Evolutionary conservation across 1,140 invertebrate species (phyloP).

Genomic region (Druon quercuslanigerum): DNA sequence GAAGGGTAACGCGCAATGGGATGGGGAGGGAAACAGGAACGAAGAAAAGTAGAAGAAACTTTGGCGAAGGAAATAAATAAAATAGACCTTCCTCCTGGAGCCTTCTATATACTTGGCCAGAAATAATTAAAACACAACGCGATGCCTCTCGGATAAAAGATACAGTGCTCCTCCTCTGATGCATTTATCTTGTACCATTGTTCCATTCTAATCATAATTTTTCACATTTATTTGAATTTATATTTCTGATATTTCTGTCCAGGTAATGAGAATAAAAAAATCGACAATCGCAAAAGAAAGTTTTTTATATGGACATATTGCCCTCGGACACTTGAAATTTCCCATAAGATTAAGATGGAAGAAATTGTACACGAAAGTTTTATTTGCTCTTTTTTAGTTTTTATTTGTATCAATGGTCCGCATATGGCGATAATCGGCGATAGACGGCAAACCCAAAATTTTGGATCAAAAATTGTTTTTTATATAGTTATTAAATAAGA

Average conservation of each 20-base stretch:
- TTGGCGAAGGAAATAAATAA: slow-evolving; percentile 24
- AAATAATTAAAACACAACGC: slow-evolving; percentile 23
- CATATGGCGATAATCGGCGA: too few relatives aligned
- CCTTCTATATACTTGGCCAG: background rate
- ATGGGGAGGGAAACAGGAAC: background rate
- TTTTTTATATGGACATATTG: too few relatives aligned
- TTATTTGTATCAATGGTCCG: too few relatives aligned
- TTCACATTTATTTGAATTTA: background rate
- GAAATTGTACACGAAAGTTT: too few relatives aligned
- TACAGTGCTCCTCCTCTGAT: background rate
- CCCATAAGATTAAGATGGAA: too few relatives aligned
- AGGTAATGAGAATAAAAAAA: too few relatives aligned
- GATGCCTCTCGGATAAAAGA: background rate
- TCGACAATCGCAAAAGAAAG: too few relatives aligned
- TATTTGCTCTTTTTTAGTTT: too few relatives aligned
- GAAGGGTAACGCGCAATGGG: background rate
- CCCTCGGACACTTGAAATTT: too few relatives aligned
- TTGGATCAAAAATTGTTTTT: too few relatives aligned
- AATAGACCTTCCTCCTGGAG: background rate
- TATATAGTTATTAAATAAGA: too few relatives aligned
- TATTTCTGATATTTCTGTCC: background rate
- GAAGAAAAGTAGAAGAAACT: slow-evolving; percentile 8
- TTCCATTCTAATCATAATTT: background rate
- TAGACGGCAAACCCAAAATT: too few relatives aligned
- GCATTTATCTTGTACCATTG: background rate